Percentiles rank a stretch among this genome's conserved stretches.
phyloP scores from a whole-genome alignment of 2,888 invertebrate genomes.

The Chromoteleia sp. region DNA sequence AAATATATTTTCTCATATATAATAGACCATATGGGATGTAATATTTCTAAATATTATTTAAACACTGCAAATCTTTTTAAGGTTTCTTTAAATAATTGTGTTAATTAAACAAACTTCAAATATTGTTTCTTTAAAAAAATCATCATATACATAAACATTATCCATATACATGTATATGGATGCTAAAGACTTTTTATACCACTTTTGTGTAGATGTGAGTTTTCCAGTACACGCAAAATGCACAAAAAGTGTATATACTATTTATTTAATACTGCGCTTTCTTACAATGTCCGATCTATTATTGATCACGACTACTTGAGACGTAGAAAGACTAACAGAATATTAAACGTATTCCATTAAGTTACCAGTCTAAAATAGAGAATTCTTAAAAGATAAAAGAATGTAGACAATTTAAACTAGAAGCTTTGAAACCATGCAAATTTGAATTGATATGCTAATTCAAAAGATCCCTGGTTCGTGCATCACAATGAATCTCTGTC shows the following conservation, averaged over 20 bases:
- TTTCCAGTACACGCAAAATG: neutral
- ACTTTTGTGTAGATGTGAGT: too few relatives aligned
- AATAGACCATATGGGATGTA: too few relatives aligned
- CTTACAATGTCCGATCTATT: neutral
- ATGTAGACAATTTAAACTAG: constrained; percentile 16
- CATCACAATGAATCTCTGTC: constrained; percentile 43
- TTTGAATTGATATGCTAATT: constrained; percentile 42
- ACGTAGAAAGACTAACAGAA: neutral
- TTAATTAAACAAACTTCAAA: too few relatives aligned
- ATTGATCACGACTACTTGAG: neutral
- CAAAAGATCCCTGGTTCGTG: constrained; percentile 23
- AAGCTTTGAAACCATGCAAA: constrained; percentile 33
- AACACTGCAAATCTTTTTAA: too few relatives aligned
- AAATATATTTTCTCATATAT: too few relatives aligned
- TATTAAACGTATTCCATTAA: constrained; percentile 12
- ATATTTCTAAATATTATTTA: too few relatives aligned
- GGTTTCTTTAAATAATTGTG: too few relatives aligned
- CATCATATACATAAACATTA: too few relatives aligned
- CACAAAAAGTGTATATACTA: neutral
- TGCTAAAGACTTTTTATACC: too few relatives aligned
- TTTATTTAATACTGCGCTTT: neutral
- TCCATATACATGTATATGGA: too few relatives aligned
- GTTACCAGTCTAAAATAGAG: constrained; percentile 5
- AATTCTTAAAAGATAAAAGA: constrained; percentile 11
- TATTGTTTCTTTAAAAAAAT: too few relatives aligned